phyloP scores from a whole-genome alignment of 1,140 invertebrate genomes.

The Sesamia nonagrioides region DNA sequence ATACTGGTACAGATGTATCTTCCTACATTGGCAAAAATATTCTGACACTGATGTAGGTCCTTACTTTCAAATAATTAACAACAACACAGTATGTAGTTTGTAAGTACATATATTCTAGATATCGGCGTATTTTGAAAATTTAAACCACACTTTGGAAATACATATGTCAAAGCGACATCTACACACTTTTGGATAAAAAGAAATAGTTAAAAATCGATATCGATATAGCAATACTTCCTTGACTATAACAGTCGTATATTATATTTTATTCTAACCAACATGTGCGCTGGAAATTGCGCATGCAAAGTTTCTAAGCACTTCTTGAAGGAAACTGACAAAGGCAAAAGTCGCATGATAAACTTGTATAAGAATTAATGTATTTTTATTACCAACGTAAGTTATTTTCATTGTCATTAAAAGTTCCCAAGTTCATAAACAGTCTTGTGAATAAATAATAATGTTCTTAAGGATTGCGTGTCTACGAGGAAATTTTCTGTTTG shows the following conservation, averaged over 20 bases:
- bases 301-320: conserved; percentile 43
- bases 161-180: too few species aligned
- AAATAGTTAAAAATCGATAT: too few species aligned
- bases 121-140: too few species aligned
- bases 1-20: background rate
- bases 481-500: conserved; percentile 44
- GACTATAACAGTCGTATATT: background rate
- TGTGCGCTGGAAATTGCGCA: conserved; percentile 25
- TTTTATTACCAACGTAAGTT: conserved; percentile 73
- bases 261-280: background rate
- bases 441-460: conserved; percentile 73
- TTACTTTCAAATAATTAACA: too few species aligned
- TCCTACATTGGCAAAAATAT: background rate
- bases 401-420: conserved; percentile 78
- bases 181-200: too few species aligned
- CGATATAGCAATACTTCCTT: too few species aligned
- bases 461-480: conserved; percentile 67
- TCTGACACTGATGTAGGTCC: too few species aligned
- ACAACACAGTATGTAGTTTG: too few species aligned
- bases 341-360: conserved; percentile 70
- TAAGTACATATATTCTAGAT: too few species aligned
- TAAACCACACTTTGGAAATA: too few species aligned
- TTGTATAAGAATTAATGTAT: conserved; percentile 75
- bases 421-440: conserved; percentile 76
- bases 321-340: conserved; percentile 5